Conservation (phyloP, 1,140 invertebrate genomes). For the Mya arenaria region DNA sequence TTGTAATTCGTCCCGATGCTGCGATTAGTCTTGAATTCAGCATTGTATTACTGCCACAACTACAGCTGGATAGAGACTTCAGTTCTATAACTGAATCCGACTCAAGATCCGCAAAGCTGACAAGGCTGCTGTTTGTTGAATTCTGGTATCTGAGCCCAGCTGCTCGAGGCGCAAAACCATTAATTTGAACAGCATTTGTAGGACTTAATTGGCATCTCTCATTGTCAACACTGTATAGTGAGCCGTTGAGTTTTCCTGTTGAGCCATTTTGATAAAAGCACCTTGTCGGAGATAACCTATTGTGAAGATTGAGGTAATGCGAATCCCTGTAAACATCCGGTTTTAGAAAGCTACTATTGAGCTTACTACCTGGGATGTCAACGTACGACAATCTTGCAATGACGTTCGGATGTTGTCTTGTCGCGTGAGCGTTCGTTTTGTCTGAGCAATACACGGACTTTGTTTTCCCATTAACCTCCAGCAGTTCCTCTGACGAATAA, state of each 20-base stretch:
- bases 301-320: conserved; percentile 4
- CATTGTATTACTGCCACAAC: too few species aligned
- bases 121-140: conserved; percentile 41
- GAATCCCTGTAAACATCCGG: not conserved
- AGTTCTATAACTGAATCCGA: conserved; percentile 22
- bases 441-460: conserved; percentile 60
- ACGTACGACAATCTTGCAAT: conserved; percentile 1
- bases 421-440: conserved; percentile 26
- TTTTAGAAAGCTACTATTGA: not conserved
- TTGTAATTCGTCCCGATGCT: too few species aligned
- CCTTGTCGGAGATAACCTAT: conserved; percentile 1
- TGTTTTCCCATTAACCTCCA: conserved; percentile 56
- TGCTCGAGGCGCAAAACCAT: conserved; percentile 24
- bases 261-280: not conserved
- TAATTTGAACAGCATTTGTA: not conserved
- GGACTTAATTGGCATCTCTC: not conserved
- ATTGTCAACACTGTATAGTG: conserved; percentile 1
- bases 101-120: conserved; percentile 55
- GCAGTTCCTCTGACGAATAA: conserved; percentile 50
- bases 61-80: conserved; percentile 27
- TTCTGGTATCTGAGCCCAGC: conserved; percentile 28
- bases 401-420: conserved; percentile 13
- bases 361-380: not conserved
- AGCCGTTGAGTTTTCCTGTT: too few species aligned
- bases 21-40: too few species aligned